These are phyloP conservation scores for Sciurus vulgaris DNA, from an alignment of 2,797 vertebrate species.

Conservation along the genomic window DNA sequence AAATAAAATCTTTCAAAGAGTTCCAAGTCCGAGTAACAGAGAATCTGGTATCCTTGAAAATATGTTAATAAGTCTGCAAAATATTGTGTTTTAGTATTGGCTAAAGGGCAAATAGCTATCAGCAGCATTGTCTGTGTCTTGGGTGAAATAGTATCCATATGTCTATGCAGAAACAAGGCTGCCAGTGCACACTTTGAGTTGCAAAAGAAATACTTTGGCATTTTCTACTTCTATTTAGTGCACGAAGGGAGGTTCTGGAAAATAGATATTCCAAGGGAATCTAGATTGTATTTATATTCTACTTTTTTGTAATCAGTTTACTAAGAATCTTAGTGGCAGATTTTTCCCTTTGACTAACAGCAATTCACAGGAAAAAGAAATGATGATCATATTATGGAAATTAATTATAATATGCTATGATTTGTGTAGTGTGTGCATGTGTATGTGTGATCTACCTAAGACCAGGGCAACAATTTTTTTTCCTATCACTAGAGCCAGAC, in stretches of 20 bases:
- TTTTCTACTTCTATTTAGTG: neutral
- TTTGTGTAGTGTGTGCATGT: constrained; percentile 79
- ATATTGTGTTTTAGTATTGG: constrained; percentile 43
- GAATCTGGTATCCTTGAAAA: constrained; percentile 42
- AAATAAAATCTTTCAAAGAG: constrained; percentile 41
- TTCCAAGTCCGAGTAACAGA: constrained; percentile 32
- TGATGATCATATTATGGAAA: constrained; percentile 85
- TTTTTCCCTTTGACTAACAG: constrained; percentile 71
- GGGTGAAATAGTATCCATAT: neutral
- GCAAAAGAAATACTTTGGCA: neutral
- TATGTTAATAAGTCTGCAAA: constrained; percentile 45
- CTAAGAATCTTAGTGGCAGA: constrained; percentile 41
- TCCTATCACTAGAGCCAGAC: constrained; percentile 73
- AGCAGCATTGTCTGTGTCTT: neutral
- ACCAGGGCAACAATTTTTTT: constrained; percentile 76
- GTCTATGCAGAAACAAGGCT: neutral
- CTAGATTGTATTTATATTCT: neutral
- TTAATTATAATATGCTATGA: constrained; percentile 81
- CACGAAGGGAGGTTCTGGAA: neutral
- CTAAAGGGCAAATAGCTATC: constrained; percentile 19
- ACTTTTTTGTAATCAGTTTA: rapidly evolving
- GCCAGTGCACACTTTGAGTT: neutral
- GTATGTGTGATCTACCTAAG: constrained; percentile 62
- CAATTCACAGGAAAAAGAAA: constrained; percentile 73
- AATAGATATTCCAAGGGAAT: neutral